Base-by-base conservation (phyloP, 2,797 vertebrate genomes). In the Varecia variegata region DNA sequence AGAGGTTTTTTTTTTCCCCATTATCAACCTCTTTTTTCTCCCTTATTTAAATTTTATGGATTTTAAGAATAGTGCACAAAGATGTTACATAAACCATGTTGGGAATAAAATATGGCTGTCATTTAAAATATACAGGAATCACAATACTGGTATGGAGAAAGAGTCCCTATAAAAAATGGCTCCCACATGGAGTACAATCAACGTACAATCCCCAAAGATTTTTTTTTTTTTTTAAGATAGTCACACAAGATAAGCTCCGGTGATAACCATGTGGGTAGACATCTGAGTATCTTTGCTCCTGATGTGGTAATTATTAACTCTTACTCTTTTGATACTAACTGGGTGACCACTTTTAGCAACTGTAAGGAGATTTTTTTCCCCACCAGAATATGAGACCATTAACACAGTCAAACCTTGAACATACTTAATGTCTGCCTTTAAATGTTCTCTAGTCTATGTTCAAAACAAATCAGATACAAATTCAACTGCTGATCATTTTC, bases 391-490 rank as follows among this genome's bases (percentile, higher is more conserved):
- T 27, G 73, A 95, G 82, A 92, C 3, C 3, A 47, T 38, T 73
- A 82, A 88, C 77, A 86, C 15, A 43, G 45, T 81, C 11, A 70
- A 62, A 50, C 45, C 70, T 30, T 81, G 32, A 62, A 73, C 23
- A 12, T 50, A 60, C 6, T 80, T 88, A 60, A 60, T 54, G 77
- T 45, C 11, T 54, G 56, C 23, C 56, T 85, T 88, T 50, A 86
- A 67, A 74, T 81, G 62, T 45, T 88, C 86, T 30, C 47, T 79
- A 80, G 17, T 90, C 30, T 79, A 32, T 79, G 70, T 80, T 95
- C 45, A 68, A 86, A 94, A 91, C 80, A 85, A 93, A 45, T 77
- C 73, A 83, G 43, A 65, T 68, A 90, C 71, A 71, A 94, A 91
- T 89, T 70, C 47, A 77, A 80, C 45, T 50, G 62, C 45, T 43